phyloP scores from a whole-genome alignment of 92 coral and sea anemone genomes.

The Epizoanthus stellaris region DNA sequence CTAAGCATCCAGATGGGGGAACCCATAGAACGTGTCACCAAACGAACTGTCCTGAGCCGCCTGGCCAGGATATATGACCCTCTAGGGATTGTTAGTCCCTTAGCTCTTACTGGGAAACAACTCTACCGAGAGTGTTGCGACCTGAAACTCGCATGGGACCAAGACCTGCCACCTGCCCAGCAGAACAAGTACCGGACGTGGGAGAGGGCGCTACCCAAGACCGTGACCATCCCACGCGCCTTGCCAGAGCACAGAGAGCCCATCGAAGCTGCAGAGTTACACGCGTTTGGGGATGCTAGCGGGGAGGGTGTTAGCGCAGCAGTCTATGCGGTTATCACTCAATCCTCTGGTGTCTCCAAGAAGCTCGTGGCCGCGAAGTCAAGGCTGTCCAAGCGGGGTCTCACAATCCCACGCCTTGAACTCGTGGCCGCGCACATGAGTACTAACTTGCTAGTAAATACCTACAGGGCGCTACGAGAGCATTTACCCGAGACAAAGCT shows the following conservation, averaged over 20 bases:
- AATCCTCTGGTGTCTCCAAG: not conserved
- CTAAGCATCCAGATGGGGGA: constrained; percentile 1
- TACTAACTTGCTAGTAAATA: constrained; percentile 1
- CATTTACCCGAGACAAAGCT: not conserved
- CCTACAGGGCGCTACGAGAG: not conserved
- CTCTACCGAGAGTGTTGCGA: not conserved
- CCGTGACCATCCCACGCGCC: constrained; percentile 3
- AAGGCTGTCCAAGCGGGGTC: not conserved
- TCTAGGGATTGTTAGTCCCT: not conserved
- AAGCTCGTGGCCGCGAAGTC: not conserved
- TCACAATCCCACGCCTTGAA: not conserved
- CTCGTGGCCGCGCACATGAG: not conserved
- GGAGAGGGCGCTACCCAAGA: not conserved
- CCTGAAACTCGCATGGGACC: not conserved
- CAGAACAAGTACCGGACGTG: not conserved
- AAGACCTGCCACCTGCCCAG: not conserved
- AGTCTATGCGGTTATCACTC: not conserved
- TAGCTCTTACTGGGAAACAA: constrained; percentile 3
- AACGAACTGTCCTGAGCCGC: constrained; percentile 7
- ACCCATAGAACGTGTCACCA: not conserved
- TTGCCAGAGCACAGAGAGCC: not conserved
- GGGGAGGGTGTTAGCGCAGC: not conserved
- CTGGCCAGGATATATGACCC: constrained; percentile 13
- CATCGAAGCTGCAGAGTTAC: not conserved
- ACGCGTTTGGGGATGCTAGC: not conserved